A percentile compares a stretch with the other conserved stretches of the same genome.
Evolutionary conservation across 2,888 invertebrate genomes (phyloP).

Genomic region (Digitonthophagus gazella): DNA sequence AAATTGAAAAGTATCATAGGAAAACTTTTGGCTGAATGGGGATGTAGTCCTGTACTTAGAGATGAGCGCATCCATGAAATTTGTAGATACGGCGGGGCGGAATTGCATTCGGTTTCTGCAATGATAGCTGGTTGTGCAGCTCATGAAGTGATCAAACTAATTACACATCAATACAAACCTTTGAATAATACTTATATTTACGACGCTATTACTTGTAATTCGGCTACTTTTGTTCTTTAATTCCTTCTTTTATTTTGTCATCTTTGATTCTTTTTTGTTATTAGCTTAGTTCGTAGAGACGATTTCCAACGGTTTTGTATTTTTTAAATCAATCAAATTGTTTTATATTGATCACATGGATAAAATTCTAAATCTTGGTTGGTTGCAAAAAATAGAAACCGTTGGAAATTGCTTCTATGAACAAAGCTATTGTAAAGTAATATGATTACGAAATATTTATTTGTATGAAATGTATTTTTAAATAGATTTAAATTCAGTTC

Average conservation of each 20-base stretch:
- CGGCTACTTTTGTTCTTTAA: constrained; percentile 62
- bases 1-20: constrained; percentile 70
- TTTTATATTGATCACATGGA: no score
- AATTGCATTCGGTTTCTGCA: constrained; percentile 92
- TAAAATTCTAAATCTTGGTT: no score
- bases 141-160: constrained; percentile 93
- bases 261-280: not conserved
- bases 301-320: no score
- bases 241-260: constrained; percentile 5
- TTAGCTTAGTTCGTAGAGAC: no score
- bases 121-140: constrained; percentile 85
- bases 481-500: not conserved
- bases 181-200: constrained; percentile 94
- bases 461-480: not conserved
- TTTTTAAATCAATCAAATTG: no score
- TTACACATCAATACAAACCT: constrained; percentile 95
- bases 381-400: no score
- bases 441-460: not conserved
- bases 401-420: no score
- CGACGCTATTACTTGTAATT: constrained; percentile 88
- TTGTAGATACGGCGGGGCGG: constrained; percentile 91
- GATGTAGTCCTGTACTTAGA: constrained; percentile 68
- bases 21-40: constrained; percentile 83
- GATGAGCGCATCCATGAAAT: constrained; percentile 95
- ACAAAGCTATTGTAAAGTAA: no score